A percentile compares a stretch with the other conserved stretches of the same genome.
Conservation (phyloP, 2,113 vertebrate species). For the Asarcornis scutulata region DNA sequence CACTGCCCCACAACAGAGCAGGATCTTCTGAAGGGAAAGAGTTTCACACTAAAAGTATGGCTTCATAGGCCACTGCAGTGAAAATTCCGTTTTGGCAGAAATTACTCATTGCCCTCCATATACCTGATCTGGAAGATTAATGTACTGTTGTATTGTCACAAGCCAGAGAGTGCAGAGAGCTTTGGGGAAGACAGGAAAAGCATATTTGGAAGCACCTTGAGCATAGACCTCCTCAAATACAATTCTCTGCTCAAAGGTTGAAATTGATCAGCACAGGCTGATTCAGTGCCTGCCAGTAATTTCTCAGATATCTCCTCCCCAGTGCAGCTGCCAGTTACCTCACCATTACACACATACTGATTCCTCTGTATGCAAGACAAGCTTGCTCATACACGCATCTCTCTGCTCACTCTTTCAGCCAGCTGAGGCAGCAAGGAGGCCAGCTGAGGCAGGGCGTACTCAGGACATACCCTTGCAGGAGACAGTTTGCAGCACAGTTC, state of each 20-base stretch:
- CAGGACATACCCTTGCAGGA: background rate
- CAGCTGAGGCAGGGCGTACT: background rate
- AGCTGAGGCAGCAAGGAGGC: background rate
- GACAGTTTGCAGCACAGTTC: background rate
- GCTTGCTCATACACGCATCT: background rate
- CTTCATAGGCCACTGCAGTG: background rate
- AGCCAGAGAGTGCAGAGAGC: background rate
- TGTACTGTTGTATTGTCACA: background rate
- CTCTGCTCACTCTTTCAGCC: background rate
- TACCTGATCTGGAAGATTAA: background rate
- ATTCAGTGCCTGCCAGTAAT: too few relatives aligned
- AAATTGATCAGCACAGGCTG: background rate
- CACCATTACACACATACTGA: background rate
- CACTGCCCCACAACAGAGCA: background rate
- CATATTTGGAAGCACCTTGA: background rate
- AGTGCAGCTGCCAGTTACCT: background rate
- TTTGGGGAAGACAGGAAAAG: background rate
- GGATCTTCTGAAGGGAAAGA: background rate
- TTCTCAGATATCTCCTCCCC: background rate
- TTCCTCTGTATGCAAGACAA: background rate
- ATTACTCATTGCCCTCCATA: background rate
- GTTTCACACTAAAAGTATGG: background rate
- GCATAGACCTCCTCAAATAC: fast-evolving
- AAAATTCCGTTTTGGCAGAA: background rate
- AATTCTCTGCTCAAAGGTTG: background rate